phyloP scores from a whole-genome alignment of 2,113 vertebrate species.

The Leptocoma aspasia region DNA sequence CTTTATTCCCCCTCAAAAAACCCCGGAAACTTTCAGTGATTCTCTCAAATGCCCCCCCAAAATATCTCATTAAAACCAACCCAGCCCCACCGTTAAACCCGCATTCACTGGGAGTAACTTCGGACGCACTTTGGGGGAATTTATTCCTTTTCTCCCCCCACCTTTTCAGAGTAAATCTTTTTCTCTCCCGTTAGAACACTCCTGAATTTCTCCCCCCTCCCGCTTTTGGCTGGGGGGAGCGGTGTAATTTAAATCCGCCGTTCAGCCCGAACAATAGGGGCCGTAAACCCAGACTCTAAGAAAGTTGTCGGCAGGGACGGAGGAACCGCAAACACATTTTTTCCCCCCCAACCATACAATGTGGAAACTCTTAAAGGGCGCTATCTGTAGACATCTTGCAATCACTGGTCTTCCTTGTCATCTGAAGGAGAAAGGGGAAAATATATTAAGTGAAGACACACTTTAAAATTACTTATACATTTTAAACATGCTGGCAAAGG shows the following conservation, averaged over 20 bases:
- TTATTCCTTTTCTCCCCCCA: neutral
- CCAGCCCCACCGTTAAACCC: neutral
- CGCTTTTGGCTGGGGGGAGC: neutral
- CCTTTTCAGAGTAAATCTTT: neutral
- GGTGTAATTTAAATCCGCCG: constrained; percentile 45
- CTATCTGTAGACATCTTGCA: constrained; percentile 74
- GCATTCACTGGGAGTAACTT: neutral
- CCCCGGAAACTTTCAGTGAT: rapidly evolving
- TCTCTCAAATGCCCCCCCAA: rapidly evolving
- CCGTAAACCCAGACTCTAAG: constrained; percentile 63
- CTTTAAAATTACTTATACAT: constrained; percentile 79
- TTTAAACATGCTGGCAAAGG: constrained; percentile 72
- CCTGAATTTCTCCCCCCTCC: constrained; percentile 25
- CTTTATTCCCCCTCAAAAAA: rapidly evolving
- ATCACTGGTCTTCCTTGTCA: constrained; percentile 74
- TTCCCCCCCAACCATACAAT: constrained; percentile 53
- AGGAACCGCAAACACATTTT: constrained; percentile 72
- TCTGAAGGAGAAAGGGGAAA: constrained; percentile 73
- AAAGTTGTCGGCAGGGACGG: constrained; percentile 53
- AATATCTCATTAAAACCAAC: neutral
- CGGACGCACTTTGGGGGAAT: neutral
- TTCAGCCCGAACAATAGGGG: constrained; percentile 63
- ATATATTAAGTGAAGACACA: constrained; percentile 80
- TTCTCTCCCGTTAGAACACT: neutral
- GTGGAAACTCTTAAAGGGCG: constrained; percentile 74